These are phyloP conservation scores for Amitus sp. DNA, from an alignment of 2,888 invertebrate species.

Conservation along the genomic window DNA sequence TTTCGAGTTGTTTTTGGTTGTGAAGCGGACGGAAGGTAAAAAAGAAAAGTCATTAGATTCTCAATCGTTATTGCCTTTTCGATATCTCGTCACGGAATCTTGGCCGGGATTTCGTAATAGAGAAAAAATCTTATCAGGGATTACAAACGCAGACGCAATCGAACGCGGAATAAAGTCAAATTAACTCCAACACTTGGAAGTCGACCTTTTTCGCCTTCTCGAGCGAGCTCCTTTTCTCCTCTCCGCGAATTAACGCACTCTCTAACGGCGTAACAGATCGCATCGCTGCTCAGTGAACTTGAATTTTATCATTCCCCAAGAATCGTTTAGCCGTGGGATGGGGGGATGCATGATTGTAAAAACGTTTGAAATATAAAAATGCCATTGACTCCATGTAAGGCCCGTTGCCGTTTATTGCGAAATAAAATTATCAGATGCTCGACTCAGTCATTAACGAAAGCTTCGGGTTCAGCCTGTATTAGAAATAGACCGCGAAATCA, in stretches of 20 bases:
- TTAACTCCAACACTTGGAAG: constrained; percentile 22
- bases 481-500: background rate
- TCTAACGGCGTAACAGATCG: constrained; percentile 22
- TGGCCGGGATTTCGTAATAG: constrained; percentile 15
- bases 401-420: constrained; percentile 16
- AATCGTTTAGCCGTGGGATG: constrained; percentile 25
- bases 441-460: background rate
- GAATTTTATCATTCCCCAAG: constrained; percentile 15
- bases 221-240: constrained; percentile 19
- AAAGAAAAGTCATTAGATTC: too few species aligned
- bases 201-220: constrained; percentile 29
- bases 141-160: constrained; percentile 36
- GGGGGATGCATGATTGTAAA: constrained; percentile 26
- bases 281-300: constrained; percentile 18
- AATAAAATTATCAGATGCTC: constrained; percentile 3
- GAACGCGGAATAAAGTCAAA: constrained; percentile 36
- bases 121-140: constrained; percentile 26
- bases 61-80: constrained; percentile 29
- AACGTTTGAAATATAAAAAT: constrained; percentile 14
- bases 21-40: too few species aligned
- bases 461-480: too few species aligned
- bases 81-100: constrained; percentile 31
- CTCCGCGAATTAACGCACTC: constrained; percentile 23
- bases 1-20: too few species aligned
- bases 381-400: background rate